Evolutionary conservation across 2,797 vertebrate genomes (phyloP).

Genomic region (Parotocinclus haroldoi): DNA sequence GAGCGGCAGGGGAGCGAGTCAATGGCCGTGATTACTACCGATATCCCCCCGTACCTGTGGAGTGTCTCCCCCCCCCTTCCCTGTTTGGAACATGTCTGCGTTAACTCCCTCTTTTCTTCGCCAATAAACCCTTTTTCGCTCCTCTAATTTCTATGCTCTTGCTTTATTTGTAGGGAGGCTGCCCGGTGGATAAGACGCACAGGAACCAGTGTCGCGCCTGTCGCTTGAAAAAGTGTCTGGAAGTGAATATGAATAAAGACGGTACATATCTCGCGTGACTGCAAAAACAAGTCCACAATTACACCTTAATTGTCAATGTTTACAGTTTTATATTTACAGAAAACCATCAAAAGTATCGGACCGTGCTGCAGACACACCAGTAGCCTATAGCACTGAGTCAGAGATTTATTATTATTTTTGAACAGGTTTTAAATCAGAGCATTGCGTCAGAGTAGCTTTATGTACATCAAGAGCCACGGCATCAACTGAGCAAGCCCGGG

Average conservation of each 20-base stretch:
- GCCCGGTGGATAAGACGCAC: conserved; percentile 98
- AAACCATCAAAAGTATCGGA: too few relatives aligned
- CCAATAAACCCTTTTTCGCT: not conserved
- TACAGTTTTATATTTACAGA: too few relatives aligned
- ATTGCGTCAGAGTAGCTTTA: too few relatives aligned
- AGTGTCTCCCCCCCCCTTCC: conserved; percentile 49
- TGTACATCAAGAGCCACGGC: too few relatives aligned
- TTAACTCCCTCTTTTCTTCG: conserved; percentile 22
- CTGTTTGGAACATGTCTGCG: conserved; percentile 31
- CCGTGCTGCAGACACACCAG: too few relatives aligned
- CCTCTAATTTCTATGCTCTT: conserved; percentile 20
- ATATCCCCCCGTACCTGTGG: conserved; percentile 66
- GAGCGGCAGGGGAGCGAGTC: conserved; percentile 63
- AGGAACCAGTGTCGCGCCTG: conserved; percentile 97
- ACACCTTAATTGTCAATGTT: too few relatives aligned
- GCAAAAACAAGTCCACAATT: too few relatives aligned
- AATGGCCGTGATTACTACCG: conserved; percentile 64
- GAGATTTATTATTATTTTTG: too few relatives aligned
- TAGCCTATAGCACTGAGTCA: too few relatives aligned
- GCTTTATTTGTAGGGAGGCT: conserved; percentile 79
- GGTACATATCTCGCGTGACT: conserved; percentile 71
- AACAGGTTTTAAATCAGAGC: too few relatives aligned
- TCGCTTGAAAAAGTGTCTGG: conserved; percentile 97
- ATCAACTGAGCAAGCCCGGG: too few relatives aligned
- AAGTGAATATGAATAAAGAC: conserved; percentile 99